Base-by-base conservation (phyloP, 53 echinoderm and acorn worm genomes). In the Arbacia lixula region DNA sequence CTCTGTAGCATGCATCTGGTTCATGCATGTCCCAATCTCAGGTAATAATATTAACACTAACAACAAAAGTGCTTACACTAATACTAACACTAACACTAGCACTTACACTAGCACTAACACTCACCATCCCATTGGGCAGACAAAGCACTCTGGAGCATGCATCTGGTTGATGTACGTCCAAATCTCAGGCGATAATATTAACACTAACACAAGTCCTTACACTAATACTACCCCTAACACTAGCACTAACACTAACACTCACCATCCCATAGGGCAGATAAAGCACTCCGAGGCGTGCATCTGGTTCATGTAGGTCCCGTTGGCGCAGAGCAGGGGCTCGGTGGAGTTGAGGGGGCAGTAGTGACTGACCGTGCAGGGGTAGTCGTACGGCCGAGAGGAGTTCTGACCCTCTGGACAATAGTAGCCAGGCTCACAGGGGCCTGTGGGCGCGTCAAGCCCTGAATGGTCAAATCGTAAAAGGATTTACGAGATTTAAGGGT, bases 161-260 rank as follows among this genome's bases (percentile, higher is more conserved):
- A 92, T 98, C 55, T 98, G 99, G 81, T 94, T 94, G 94, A 98
- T 98, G 54, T 94, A 98, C 34, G 99, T 98, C 1, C 99, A 94
- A 17, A 94, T 90, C 73, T 86, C 90, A 85, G n/a, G n/a, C n/a
- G n/a, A n/a, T n/a, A n/a, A n/a, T n/a, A n/a, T 94, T 86, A 52
- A 76, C 84, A 82, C 95, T 91, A 14, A 46, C 14, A 14, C n/a
- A n/a, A n/a, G n/a, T n/a, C n/a, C n/a, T n/a, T n/a, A n/a, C n/a
- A n/a, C n/a, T n/a, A n/a, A n/a, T n/a, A n/a, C n/a, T n/a, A n/a
- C n/a, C n/a, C n/a, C n/a, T n/a, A n/a, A n/a, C n/a, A n/a, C n/a
- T n/a, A n/a, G n/a, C n/a, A n/a, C n/a, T n/a, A 8, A 25, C 2
- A 19, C 4, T 22, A 62, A 1, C 3, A 66, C 88, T 88, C 86